Percentiles rank a stretch among this genome's conserved stretches.
Evolutionary conservation across 2,888 invertebrate species (phyloP).

Genomic region (Torymus auratus): DNA sequence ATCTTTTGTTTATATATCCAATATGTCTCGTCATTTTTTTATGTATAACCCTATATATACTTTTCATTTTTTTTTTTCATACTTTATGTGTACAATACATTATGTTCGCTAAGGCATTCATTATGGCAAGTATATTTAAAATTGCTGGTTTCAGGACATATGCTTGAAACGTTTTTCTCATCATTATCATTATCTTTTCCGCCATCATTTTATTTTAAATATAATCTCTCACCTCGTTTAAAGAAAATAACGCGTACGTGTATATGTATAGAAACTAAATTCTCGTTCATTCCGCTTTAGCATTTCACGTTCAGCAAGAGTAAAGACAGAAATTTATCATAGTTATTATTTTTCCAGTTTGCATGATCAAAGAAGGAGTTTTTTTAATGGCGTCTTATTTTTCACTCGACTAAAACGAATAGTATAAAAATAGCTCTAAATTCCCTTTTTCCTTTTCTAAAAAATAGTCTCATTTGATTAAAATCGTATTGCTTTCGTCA

Average conservation of each 20-base stretch:
- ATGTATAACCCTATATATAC: conserved; percentile 58
- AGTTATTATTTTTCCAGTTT: conserved; percentile 11
- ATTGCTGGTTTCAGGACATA: conserved; percentile 68
- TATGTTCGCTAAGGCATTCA: conserved; percentile 74
- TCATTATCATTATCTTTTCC: conserved; percentile 24
- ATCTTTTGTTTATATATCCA: conserved; percentile 49
- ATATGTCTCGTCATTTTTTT: conserved; percentile 51
- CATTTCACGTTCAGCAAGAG: conserved; percentile 13
- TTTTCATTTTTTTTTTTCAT: conserved; percentile 62
- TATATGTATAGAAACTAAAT: conserved; percentile 32
- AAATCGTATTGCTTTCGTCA: no score
- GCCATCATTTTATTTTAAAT: conserved; percentile 50
- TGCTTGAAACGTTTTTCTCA: conserved; percentile 60
- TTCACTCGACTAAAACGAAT: neutral
- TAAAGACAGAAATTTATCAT: conserved; percentile 28
- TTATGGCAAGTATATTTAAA: conserved; percentile 74
- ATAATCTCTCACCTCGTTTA: conserved; percentile 1
- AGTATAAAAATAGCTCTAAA: neutral
- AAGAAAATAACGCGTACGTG: conserved; percentile 21
- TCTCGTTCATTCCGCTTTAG: neutral
- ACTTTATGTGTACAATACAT: conserved; percentile 65
- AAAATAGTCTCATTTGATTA: no score
- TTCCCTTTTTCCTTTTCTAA: no score
- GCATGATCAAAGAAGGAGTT: neutral
- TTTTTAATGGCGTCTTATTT: conserved; percentile 14